Evolutionary conservation across 2,888 invertebrate species (phyloP), one percentile per base, ranked within the genome.

Genomic region (Netelia melanura): DNA sequence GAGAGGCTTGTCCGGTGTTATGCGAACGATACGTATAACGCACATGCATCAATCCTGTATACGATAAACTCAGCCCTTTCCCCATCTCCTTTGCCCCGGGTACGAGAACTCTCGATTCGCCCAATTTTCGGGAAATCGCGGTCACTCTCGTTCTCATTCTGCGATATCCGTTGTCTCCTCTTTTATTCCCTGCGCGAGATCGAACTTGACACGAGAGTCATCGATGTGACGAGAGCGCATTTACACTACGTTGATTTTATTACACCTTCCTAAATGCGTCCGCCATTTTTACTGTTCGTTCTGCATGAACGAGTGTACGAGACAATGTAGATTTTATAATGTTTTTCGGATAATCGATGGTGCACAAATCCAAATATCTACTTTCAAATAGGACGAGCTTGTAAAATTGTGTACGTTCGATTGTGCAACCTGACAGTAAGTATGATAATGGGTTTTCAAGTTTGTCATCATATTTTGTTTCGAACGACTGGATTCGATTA

Each of bases 1-100:
- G 74, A 61, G 75, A 70, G 68, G 62, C 70, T 70, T 70, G 75
- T 64, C 38, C 81, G 67, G 68, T 54, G 62, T 77, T 71, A 65
- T 52, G 56, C 64, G 70, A 52, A 23, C 71, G 71, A 72, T 14
- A 74, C 44, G 52, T 54, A 74, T 67, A 72, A 64, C 62, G n/a
- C 80, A 25, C 38, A 14, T 30, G 30, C 43, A 23, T 56, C 44
- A 30, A 17, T 8, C 3, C 54, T 6, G 54, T 21, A 43, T 67
- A 10, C 54, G 54, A 72, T 71, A 64, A 54, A 64, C 64, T 62
- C 64, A 38, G 11, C 25, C 64, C 17, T 25, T 58, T 14, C 14
- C 48, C 14, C 48, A 3, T 2, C 48, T 48, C 48, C 6, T 48
- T 48, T 48, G 0, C 11, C 30, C 3, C 64, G 0, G 17, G 62